Conservation (phyloP, 2,113 vertebrate genomes). For the Podiceps cristatus region DNA sequence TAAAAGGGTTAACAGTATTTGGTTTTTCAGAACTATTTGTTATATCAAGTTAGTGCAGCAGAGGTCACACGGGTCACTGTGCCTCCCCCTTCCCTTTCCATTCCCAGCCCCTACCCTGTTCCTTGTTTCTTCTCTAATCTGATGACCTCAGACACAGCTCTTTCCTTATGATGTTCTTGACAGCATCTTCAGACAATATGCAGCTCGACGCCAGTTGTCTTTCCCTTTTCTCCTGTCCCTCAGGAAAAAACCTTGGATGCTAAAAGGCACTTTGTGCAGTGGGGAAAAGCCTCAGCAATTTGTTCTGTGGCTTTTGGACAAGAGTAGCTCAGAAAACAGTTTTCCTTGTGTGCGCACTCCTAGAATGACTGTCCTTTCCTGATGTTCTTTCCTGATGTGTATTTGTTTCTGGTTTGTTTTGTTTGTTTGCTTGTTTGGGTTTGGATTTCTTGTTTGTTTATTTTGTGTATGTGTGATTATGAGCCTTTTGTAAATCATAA, state of each 20-base stretch:
- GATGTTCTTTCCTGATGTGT: not conserved
- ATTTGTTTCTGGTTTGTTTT: not conserved
- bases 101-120: slow-evolving; percentile 27
- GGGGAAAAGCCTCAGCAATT: slow-evolving; percentile 43
- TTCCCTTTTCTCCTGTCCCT: slow-evolving; percentile 54
- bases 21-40: slow-evolving; percentile 79
- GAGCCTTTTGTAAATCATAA: not conserved
- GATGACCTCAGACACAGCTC: slow-evolving; percentile 77
- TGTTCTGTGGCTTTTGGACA: slow-evolving; percentile 70
- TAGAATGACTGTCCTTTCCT: not conserved
- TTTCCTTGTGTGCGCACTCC: not conserved
- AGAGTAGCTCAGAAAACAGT: slow-evolving; percentile 15
- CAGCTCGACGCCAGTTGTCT: slow-evolving; percentile 73
- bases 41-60: slow-evolving; percentile 80
- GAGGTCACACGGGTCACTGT: slow-evolving; percentile 68
- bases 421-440: not conserved
- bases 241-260: slow-evolving; percentile 59
- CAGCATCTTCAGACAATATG: slow-evolving; percentile 68
- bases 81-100: slow-evolving; percentile 22
- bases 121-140: slow-evolving; percentile 71
- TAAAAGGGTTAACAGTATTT: slow-evolving; percentile 81
- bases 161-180: slow-evolving; percentile 77
- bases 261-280: slow-evolving; percentile 74
- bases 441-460: not conserved
- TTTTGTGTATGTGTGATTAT: not conserved